Evolutionary conservation across 2,113 vertebrate genomes (phyloP).

Genomic region (Phalacrocorax carbo): DNA sequence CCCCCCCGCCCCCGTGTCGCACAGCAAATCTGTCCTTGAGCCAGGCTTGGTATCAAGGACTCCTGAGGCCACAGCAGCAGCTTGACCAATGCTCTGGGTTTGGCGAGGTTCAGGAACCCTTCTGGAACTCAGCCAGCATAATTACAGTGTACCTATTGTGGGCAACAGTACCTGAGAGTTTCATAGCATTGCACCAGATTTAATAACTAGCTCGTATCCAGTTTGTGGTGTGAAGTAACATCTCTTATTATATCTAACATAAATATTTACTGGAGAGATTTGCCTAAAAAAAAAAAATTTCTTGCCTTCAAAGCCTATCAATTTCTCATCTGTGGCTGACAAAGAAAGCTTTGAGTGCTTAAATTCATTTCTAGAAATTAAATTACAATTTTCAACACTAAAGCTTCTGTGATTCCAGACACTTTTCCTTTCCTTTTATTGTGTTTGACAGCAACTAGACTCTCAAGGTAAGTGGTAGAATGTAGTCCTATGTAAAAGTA

Average conservation of each 20-base stretch:
- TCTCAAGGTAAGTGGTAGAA: constrained; percentile 68
- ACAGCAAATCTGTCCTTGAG: background rate
- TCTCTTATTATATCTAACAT: constrained; percentile 35
- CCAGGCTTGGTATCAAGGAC: background rate
- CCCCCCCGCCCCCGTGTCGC: background rate
- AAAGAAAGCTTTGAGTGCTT: constrained; percentile 75
- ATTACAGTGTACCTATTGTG: background rate
- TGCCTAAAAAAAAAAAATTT: constrained; percentile 46
- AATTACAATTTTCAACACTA: constrained; percentile 79
- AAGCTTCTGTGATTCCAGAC: constrained; percentile 71
- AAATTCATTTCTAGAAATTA: constrained; percentile 75
- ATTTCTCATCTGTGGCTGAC: constrained; percentile 69
- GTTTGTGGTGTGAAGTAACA: constrained; percentile 40
- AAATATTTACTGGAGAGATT: constrained; percentile 69
- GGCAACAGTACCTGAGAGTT: background rate
- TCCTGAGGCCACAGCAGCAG: background rate
- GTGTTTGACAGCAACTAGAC: constrained; percentile 71
- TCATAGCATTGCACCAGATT: background rate
- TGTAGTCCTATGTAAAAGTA: constrained; percentile 64
- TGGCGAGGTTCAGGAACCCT: background rate
- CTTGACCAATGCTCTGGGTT: background rate
- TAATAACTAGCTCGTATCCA: constrained; percentile 38
- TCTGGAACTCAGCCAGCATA: background rate
- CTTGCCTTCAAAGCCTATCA: constrained; percentile 70
- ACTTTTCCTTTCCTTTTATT: constrained; percentile 71